Evolutionary conservation across 2,113 vertebrate species (phyloP).

Genomic region (Melanerpes formicivorus): DNA sequence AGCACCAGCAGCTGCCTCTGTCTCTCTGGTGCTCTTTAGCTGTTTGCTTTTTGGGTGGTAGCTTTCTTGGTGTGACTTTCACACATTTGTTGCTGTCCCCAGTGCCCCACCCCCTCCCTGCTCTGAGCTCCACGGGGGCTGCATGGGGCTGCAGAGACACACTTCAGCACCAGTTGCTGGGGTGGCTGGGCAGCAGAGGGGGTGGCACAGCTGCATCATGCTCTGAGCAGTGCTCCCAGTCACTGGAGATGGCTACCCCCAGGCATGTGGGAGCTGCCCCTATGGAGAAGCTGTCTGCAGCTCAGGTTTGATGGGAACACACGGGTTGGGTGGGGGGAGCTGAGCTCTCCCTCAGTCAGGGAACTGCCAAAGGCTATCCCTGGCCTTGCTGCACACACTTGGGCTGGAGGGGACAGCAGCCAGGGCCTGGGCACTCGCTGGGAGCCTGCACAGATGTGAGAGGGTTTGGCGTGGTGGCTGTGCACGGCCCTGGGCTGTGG

Average conservation of each 20-base stretch:
- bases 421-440: accelerated
- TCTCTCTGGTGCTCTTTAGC: background rate
- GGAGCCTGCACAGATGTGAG: accelerated
- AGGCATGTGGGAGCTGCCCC: accelerated
- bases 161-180: background rate
- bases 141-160: accelerated
- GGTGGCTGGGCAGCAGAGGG: background rate
- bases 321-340: background rate
- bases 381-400: accelerated
- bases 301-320: background rate
- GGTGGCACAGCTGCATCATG: accelerated
- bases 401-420: background rate
- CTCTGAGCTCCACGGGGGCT: background rate
- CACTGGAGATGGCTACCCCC: background rate
- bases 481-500: accelerated
- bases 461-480: background rate
- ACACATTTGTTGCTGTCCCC: background rate
- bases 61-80: background rate
- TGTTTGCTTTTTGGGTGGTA: background rate
- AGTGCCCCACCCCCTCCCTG: background rate
- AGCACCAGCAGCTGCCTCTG: accelerated
- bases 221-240: accelerated
- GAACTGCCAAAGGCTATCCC: background rate
- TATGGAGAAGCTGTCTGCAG: background rate
- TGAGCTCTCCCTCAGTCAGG: accelerated